Percentiles rank a stretch among this genome's conserved stretches.
Conservation (phyloP, 2,113 vertebrate genomes). For the Addax nasomaculatus region DNA sequence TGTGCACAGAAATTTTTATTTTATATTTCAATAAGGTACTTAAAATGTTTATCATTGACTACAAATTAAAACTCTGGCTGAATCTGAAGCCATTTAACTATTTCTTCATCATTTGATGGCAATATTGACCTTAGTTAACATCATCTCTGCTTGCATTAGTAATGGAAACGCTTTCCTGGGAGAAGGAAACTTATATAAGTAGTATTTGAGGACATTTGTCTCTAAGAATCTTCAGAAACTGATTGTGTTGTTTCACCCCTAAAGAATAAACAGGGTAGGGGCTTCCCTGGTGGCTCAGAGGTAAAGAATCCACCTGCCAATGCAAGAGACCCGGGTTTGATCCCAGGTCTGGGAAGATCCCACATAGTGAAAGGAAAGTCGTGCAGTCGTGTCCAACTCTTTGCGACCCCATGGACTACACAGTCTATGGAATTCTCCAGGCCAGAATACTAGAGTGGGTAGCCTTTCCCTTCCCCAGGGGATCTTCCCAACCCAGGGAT, state of each 20-base stretch:
- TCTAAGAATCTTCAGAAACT: background rate
- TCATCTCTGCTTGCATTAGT: background rate
- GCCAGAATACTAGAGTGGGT: background rate
- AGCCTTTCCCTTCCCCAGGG: background rate
- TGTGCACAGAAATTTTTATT: background rate
- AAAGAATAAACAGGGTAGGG: background rate
- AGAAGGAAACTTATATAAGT: background rate
- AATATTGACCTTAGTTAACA: background rate
- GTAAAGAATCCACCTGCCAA: background rate
- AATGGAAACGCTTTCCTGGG: background rate
- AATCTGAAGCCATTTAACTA: background rate
- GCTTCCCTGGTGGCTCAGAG: background rate
- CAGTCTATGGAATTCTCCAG: background rate
- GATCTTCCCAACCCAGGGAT: background rate
- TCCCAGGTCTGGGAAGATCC: background rate
- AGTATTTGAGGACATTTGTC: background rate
- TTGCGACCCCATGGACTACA: background rate
- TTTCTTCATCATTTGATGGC: background rate
- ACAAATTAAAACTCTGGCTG: background rate
- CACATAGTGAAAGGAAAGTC: background rate
- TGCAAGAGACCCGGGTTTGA: background rate
- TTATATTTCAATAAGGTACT: background rate
- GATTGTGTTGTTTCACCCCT: background rate
- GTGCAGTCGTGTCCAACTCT: accelerated
- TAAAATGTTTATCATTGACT: background rate